These are phyloP conservation scores for Cephus spinipes DNA, from an alignment of 2,888 invertebrate genomes.

Conservation along the genomic window DNA sequence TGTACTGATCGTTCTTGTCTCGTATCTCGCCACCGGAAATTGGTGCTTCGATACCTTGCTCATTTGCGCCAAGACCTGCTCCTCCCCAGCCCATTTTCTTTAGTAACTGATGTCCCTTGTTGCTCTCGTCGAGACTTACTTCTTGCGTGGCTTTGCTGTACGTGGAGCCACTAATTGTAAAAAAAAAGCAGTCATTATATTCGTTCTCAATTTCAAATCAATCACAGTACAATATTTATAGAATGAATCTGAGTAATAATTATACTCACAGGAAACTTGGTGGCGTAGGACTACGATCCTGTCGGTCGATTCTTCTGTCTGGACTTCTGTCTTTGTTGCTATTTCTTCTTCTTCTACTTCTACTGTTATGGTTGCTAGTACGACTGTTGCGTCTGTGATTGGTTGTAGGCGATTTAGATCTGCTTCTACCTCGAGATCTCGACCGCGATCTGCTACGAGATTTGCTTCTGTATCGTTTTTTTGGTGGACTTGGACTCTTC, in stretches of 20 bases:
- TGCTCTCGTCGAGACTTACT: conserved; percentile 79
- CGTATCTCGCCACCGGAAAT: conserved; percentile 92
- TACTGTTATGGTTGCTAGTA: conserved; percentile 63
- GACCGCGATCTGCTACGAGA: conserved; percentile 71
- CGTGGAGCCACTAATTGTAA: conserved; percentile 49
- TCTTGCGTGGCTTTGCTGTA: conserved; percentile 72
- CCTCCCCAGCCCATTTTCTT: conserved; percentile 99
- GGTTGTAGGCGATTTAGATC: conserved; percentile 66
- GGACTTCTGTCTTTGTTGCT: conserved; percentile 65
- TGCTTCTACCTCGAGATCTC: conserved; percentile 65
- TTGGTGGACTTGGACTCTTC: conserved; percentile 79
- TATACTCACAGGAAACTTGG: conserved; percentile 80
- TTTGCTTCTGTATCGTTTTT: conserved; percentile 80
- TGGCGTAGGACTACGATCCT: conserved; percentile 72
- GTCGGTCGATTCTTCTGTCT: conserved; percentile 58
- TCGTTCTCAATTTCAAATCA: background rate
- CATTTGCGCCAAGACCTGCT: conserved; percentile 91
- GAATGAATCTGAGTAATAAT: background rate
- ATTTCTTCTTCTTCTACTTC: conserved; percentile 66
- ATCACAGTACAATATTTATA: conserved; percentile 3
- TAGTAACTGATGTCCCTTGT: conserved; percentile 97
- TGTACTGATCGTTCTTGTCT: conserved; percentile 93
- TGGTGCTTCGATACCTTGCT: conserved; percentile 96
- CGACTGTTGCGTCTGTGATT: conserved; percentile 62
- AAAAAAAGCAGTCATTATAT: conserved; percentile 4